phyloP scores from a whole-genome alignment of 2,113 vertebrate genomes.

The Pampusana beccarii region DNA sequence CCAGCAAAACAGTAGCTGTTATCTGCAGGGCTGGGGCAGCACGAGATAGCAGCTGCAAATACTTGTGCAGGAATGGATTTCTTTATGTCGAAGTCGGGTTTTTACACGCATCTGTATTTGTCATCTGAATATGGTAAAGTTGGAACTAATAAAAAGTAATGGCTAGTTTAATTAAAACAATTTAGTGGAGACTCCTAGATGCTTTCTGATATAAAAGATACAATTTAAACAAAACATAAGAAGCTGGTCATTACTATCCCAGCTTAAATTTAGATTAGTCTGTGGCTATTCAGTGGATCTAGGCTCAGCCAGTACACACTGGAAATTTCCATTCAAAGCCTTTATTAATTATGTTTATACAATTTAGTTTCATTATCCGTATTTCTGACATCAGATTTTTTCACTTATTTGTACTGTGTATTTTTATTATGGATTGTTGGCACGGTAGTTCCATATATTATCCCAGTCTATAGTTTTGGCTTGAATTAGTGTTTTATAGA shows the following conservation, averaged over 20 bases:
- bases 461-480: slow-evolving; percentile 61
- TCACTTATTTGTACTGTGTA: slow-evolving; percentile 53
- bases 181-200: slow-evolving; percentile 53
- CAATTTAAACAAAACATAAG: slow-evolving; percentile 19
- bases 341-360: slow-evolving; percentile 62
- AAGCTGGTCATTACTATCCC: slow-evolving; percentile 2
- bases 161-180: slow-evolving; percentile 58
- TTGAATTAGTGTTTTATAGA: slow-evolving; percentile 68
- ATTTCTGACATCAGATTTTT: slow-evolving; percentile 65
- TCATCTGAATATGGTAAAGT: slow-evolving; percentile 16
- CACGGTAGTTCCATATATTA: slow-evolving; percentile 45
- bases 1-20: slow-evolving; percentile 59
- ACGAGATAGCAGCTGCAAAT: slow-evolving; percentile 8
- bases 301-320: not conserved
- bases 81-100: not conserved
- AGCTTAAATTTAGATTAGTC: slow-evolving; percentile 14
- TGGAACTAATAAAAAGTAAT: slow-evolving; percentile 48
- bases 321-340: slow-evolving; percentile 65
- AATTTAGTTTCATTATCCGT: slow-evolving; percentile 49
- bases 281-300: slow-evolving; percentile 13
- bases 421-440: slow-evolving; percentile 68
- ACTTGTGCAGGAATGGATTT: not conserved
- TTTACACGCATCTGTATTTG: slow-evolving; percentile 15
- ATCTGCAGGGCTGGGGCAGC: slow-evolving; percentile 26
- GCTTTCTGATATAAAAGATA: slow-evolving; percentile 46